Evolutionary conservation across 2,888 invertebrate genomes (phyloP), one percentile per base, ranked within the genome.

Genomic region (Carcina quercana): DNA sequence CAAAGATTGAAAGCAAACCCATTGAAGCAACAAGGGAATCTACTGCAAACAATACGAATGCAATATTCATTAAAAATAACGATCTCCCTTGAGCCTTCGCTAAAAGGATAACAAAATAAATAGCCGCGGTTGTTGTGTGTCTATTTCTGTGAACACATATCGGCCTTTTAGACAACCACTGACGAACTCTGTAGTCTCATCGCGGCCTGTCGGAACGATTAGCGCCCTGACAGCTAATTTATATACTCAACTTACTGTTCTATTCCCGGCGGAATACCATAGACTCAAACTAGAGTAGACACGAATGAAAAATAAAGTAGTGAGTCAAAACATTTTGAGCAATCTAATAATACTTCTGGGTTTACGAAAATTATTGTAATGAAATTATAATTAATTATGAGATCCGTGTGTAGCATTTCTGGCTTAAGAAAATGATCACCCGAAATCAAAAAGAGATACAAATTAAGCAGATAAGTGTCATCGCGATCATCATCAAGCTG

Each of bases 181-280:
- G 79, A 79, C 74, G 71, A 71, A 71, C 72, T 76, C 76, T 76
- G 67, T 69, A 79, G 74, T 79, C 80, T 80, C 80, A 76, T 76
- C 80, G 82, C 74, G 71, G 78, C 64, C 74, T 80, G 83, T 76
- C 76, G 59, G 71, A 79, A 48, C 83, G 83, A 83, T 83, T 83
- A 83, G 80, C 76, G 69, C 46, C 50, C 59, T 78, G 82, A 82
- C 83, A 83, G 80, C 79, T 82, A 80, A 83, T 83, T 82, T 82
- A 82, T 82, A 73, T 76, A 78, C 76, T 76, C 76, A 75, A 80
- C 76, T 79, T 76, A 80, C 76, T 57, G 68, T 68, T 76, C 79
- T 82, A 80, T 83, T 82, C 69, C 56, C 55, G 63, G 63, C 50
- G 64, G 63, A 62, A 60, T 57, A 46, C 47, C 56, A 51, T 51